Percentiles rank a stretch among this genome's conserved stretches.
phyloP scores from a whole-genome alignment of 2,113 vertebrate genomes.

The Tinamus guttatus region DNA sequence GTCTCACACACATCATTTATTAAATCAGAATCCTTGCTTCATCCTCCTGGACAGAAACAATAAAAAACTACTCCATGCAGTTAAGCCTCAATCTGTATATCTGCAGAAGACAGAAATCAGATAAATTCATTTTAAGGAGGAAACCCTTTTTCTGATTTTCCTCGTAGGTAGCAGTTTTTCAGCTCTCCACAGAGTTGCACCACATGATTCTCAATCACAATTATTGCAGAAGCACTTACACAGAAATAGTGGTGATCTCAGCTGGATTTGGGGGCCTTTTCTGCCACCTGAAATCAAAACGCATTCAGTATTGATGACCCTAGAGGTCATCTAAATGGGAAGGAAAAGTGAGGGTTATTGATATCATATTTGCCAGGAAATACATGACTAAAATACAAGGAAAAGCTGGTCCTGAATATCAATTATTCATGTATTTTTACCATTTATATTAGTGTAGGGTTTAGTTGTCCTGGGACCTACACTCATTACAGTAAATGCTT shows the following conservation, averaged over 20 bases:
- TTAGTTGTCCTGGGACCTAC: background rate
- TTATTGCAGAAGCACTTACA: conserved; percentile 19
- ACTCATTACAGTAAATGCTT: background rate
- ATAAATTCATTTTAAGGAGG: conserved; percentile 56
- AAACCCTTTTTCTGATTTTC: conserved; percentile 31
- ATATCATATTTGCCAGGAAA: background rate
- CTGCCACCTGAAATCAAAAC: conserved; percentile 22
- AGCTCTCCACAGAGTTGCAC: background rate
- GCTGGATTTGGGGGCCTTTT: background rate
- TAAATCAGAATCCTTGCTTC: conserved; percentile 51
- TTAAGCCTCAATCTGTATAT: conserved; percentile 42
- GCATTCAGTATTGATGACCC: background rate
- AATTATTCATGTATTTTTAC: background rate
- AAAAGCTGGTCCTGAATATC: background rate
- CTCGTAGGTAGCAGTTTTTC: conserved; percentile 6
- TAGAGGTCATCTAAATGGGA: background rate
- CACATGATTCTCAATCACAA: background rate
- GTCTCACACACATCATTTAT: conserved; percentile 55
- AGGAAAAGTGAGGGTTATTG: background rate
- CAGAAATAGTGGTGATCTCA: background rate
- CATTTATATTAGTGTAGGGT: background rate
- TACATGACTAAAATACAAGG: background rate
- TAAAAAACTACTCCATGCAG: conserved; percentile 34
- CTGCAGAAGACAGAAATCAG: conserved; percentile 40
- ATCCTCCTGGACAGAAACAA: conserved; percentile 32